Evolutionary conservation across 2,888 invertebrate species (phyloP).

Genomic region (Pseudanteris insignis): DNA sequence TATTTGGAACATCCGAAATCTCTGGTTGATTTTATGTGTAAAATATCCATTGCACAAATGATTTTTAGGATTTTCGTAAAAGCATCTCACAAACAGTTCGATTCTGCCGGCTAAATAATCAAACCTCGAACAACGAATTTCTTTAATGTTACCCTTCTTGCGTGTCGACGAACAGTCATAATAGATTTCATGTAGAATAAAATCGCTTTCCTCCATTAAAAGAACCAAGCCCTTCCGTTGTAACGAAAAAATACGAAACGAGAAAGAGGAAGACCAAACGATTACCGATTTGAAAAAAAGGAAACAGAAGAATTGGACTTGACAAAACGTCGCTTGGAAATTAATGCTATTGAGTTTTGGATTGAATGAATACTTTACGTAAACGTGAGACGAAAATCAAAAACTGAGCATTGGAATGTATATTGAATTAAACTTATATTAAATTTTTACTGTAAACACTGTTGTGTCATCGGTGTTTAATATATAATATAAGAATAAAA

Average conservation of each 20-base stretch:
- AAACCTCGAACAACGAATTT: no score
- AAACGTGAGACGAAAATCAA: not conserved
- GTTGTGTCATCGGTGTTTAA: no score
- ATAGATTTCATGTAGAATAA: conserved; percentile 40
- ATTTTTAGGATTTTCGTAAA: no score
- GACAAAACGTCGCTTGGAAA: conserved; percentile 39
- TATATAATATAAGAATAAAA: no score
- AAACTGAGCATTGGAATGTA: not conserved
- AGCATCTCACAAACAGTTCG: no score
- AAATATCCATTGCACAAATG: no score
- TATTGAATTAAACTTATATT: no score
- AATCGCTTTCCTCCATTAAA: conserved; percentile 34
- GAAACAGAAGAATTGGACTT: conserved; percentile 20
- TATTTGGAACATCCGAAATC: no score
- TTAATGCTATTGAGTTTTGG: conserved; percentile 28
- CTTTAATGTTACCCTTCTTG: conserved; percentile 7
- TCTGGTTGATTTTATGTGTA: no score
- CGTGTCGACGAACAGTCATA: conserved; percentile 34
- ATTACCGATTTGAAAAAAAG: conserved; percentile 16
- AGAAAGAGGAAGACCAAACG: conserved; percentile 1
- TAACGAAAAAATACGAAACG: conserved; percentile 16
- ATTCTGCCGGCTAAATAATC: no score
- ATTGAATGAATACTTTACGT: no score
- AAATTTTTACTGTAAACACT: no score
- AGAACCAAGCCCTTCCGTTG: conserved; percentile 44